Evolutionary conservation across 2,797 vertebrate species (phyloP).

Genomic region (Macropus fuliginosus): DNA sequence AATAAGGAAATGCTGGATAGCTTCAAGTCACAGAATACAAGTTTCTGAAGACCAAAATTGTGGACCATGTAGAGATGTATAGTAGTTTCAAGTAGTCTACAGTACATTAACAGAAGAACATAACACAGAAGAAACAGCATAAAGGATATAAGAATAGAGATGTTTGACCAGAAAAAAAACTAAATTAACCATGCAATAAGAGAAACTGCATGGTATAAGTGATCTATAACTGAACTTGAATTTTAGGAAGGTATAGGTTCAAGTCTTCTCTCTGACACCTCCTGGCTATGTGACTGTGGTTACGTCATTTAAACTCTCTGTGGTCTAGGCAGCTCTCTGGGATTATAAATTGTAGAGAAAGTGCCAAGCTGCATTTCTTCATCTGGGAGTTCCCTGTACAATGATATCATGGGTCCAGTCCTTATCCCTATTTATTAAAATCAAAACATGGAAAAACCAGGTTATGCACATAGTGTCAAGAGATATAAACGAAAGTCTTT

Average conservation of each 20-base stretch:
- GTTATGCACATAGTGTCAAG: neutral
- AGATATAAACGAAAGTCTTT: neutral
- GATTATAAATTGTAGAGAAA: neutral
- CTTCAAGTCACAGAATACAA: neutral
- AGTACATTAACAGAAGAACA: neutral
- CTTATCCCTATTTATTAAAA: neutral
- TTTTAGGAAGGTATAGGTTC: neutral
- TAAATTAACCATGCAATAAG: neutral
- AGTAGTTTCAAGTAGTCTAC: neutral
- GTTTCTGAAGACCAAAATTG: neutral
- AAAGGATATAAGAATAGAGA: neutral
- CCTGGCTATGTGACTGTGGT: neutral
- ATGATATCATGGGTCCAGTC: neutral
- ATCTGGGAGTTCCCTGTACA: neutral
- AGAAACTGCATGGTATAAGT: neutral
- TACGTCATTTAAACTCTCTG: neutral
- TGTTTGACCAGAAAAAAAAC: neutral
- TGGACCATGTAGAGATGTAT: neutral
- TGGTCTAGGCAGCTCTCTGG: neutral
- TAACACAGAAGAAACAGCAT: neutral
- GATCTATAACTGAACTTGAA: neutral
- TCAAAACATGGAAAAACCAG: neutral
- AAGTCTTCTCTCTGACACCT: neutral
- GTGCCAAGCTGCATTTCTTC: neutral
- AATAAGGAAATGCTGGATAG: neutral